Base-by-base conservation (phyloP, 2,113 vertebrate genomes). In the Pygathrix nemaeus region DNA sequence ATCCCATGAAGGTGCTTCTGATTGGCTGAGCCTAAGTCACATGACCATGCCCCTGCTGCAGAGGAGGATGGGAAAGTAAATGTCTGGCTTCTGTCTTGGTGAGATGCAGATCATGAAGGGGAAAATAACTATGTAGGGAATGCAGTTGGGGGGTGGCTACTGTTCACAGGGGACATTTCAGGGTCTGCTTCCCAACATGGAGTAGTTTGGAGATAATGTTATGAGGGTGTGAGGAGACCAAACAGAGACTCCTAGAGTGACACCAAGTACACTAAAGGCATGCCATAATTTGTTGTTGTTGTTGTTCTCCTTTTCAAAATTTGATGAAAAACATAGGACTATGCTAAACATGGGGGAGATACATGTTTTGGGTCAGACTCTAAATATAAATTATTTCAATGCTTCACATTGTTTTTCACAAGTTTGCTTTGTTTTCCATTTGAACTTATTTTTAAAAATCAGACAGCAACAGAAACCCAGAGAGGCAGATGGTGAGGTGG, bases 371-470 rank as follows among this genome's bases (percentile, higher is more conserved):
- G 95, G 73, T 61, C 38, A 55, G 70, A 83, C 50, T 94, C 88
- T 90, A 89, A 97, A 68, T 92, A 78, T 27, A 81, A 89, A 93
- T 92, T 23, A 14, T 57, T 79, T 80, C 89, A 93, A 10, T 12
- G 40, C 45, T 93, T 96, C 86, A 38, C 18, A 38, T 64, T 83
- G 64, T 75, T 87, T 96, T 72, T 76, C 72, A 52, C 70, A 76
- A 89, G 11, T 84, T 73, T 50, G 50, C 86, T 97, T 96, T 90
- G 82, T 90, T 97, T 87, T 50, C 43, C 64, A 35, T 38, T 92
- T 70, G 86, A 93, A 81, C 57, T 89, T 97, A 82, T 95, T 93
- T 91, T 72, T 10, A 17, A 93, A 96, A 96, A 84, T 43, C 82
- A 94, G 90, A 88, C 57, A 80, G 48, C 88, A 30, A 12, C 55